Evolutionary conservation across 2,888 invertebrate genomes (phyloP).

Genomic region (Chrysopilus asiliformis): DNA sequence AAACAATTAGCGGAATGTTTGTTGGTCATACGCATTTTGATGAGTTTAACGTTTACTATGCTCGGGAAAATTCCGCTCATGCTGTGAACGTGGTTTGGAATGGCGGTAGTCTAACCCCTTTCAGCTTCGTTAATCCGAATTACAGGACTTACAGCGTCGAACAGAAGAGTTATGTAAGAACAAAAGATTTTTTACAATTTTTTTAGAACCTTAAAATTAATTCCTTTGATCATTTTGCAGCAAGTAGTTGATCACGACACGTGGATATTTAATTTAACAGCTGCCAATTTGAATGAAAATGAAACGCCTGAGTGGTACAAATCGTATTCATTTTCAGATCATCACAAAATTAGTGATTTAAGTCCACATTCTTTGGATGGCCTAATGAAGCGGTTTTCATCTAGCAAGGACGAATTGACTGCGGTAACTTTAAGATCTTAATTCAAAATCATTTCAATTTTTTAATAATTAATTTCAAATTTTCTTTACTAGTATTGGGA

Average conservation of each 20-base stretch:
- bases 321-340: slow-evolving; percentile 63
- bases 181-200: slow-evolving; percentile 1
- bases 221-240: slow-evolving; percentile 32
- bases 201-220: not conserved
- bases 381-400: slow-evolving; percentile 45
- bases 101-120: slow-evolving; percentile 70
- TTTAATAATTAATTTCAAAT: slow-evolving; percentile 3
- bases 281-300: slow-evolving; percentile 48
- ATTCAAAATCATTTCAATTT: not conserved
- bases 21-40: slow-evolving; percentile 73
- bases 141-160: slow-evolving; percentile 63
- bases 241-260: slow-evolving; percentile 52
- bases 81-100: slow-evolving; percentile 63
- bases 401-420: slow-evolving; percentile 21
- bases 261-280: slow-evolving; percentile 61
- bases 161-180: slow-evolving; percentile 43
- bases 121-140: slow-evolving; percentile 61
- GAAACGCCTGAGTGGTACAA: slow-evolving; percentile 54
- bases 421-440: slow-evolving; percentile 17
- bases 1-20: slow-evolving; percentile 64
- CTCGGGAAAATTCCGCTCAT: slow-evolving; percentile 23
- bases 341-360: slow-evolving; percentile 47
- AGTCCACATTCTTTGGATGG: slow-evolving; percentile 47
- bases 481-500: slow-evolving; percentile 20
- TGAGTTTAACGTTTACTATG: slow-evolving; percentile 56